phyloP scores from a whole-genome alignment of 2,113 vertebrate species.

The Heteronetta atricapilla region DNA sequence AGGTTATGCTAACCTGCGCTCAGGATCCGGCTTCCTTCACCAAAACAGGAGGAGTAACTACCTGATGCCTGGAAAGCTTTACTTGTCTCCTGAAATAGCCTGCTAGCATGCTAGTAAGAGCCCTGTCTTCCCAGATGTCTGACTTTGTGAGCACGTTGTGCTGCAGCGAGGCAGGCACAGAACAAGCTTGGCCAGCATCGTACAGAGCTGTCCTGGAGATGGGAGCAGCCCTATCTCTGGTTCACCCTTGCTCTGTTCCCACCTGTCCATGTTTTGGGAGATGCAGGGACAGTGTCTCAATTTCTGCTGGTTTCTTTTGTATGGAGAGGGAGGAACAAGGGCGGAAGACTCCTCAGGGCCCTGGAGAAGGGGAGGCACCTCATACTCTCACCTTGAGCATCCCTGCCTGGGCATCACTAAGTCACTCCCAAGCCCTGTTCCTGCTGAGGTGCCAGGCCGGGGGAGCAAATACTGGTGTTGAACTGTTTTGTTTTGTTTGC shows the following conservation, averaged over 20 bases:
- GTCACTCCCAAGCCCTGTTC: not conserved
- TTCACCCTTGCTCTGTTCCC: not conserved
- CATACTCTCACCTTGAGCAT: not conserved
- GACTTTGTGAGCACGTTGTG: rapidly evolving
- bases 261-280: not conserved
- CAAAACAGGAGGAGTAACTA: not conserved
- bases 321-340: not conserved
- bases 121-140: not conserved
- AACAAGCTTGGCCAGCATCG: not conserved
- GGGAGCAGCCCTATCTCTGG: not conserved
- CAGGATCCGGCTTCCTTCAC: not conserved
- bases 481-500: not conserved
- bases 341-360: not conserved
- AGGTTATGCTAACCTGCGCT: not conserved
- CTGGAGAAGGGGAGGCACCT: not conserved
- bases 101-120: not conserved
- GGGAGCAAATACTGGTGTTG: not conserved
- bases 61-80: not conserved
- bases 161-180: not conserved
- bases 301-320: not conserved
- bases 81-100: not conserved
- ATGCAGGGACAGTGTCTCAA: rapidly evolving
- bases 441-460: not conserved
- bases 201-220: not conserved
- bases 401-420: not conserved